A percentile compares a stretch with the other conserved stretches of the same genome.
These are phyloP conservation scores for Poeciliopsis turneri DNA, from an alignment of 2,797 vertebrate species.

Conservation along the genomic window DNA sequence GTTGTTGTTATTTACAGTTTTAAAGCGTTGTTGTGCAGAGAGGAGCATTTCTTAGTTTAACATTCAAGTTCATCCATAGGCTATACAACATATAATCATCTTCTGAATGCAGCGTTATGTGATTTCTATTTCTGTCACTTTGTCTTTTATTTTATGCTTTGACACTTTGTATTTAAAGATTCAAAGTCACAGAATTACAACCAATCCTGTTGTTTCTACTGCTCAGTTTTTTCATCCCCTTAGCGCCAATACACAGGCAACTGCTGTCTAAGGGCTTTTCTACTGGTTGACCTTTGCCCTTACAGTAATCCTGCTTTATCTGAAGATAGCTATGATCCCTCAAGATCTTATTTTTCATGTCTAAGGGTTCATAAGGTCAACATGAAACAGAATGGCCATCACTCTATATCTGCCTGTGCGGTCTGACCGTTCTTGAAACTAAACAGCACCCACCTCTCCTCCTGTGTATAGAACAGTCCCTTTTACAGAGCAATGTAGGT, in stretches of 20 bases:
- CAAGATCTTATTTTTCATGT: constrained; percentile 49
- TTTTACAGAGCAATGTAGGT: constrained; percentile 67
- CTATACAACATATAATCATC: too few species aligned
- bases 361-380: constrained; percentile 40
- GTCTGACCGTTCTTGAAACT: constrained; percentile 31
- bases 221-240: constrained; percentile 62
- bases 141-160: constrained; percentile 29
- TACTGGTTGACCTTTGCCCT: constrained; percentile 55
- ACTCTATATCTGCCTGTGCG: constrained; percentile 57
- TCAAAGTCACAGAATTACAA: constrained; percentile 43
- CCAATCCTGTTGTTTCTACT: constrained; percentile 57
- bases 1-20: background rate
- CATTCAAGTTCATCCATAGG: background rate
- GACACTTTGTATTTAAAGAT: constrained; percentile 21
- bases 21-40: background rate
- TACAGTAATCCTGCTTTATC: constrained; percentile 12
- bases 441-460: constrained; percentile 59
- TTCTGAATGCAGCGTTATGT: background rate
- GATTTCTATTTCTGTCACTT: constrained; percentile 32
- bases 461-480: constrained; percentile 22
- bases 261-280: constrained; percentile 43
- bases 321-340: constrained; percentile 49
- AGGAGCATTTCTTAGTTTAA: background rate
- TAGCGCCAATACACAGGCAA: constrained; percentile 53
- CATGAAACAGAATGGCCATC: constrained; percentile 38